Evolutionary conservation across 2,888 invertebrate species (phyloP), one percentile per base, ranked within the genome.

Genomic region (Thymelicus lineola): DNA sequence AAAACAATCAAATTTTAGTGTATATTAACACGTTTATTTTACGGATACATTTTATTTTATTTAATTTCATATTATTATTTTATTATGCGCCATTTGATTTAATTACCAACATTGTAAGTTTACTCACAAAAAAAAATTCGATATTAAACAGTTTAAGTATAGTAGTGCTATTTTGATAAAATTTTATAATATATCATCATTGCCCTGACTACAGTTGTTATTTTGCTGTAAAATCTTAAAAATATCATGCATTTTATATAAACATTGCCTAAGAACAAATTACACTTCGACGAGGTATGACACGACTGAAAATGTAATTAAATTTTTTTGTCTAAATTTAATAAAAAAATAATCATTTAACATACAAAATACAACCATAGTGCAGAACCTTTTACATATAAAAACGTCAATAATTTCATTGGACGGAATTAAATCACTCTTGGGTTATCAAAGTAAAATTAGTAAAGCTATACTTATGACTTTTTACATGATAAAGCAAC

Each of bases 381-480:
- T 62, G 46, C 42, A 42, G 61, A 36, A 55, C 20, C 35, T 6
- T n/a, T 55, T 38, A 57, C 17, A 63, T 50, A 35, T 55, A 48
- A 68, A 57, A 78, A 71, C 59, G 65, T 69, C 63, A 38, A 50
- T 66, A 65, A 53, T 70, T 70, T 55, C 53, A 58, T 48, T 71
- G 73, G 78, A 79, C 77, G 77, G 79, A 77, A 74, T 77, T 71
- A 77, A 66, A 75, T 78, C 73, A 76, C 76, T 75, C 71, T 74
- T 72, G 67, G 72, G 73, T 73, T 74, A 77, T 73, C 71, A 73
- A 77, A 80, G 81, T 90, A 85, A 85, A 86, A 89, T 93, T 92
- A 92, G 91, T 92, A 92, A 90, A 92, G 89, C 92, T 91, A 80
- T 86, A 58, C 58, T 58, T 36, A 87, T 88, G 89, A 91, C 90